Base-by-base conservation (phyloP, 2,888 invertebrate species). In the Pristionchus japonicus region DNA sequence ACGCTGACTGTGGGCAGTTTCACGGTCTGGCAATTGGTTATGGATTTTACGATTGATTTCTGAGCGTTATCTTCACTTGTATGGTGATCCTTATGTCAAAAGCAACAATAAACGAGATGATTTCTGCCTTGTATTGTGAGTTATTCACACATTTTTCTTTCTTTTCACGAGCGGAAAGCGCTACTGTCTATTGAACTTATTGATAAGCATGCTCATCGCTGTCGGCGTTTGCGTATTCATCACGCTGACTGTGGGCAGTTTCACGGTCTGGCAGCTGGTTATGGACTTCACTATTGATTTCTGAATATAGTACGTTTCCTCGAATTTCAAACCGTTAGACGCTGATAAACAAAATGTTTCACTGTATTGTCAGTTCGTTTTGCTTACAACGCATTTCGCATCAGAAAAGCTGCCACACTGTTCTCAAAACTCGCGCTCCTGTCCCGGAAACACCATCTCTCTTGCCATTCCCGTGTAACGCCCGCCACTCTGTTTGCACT, bases 241-340 rank as follows among this genome's bases (percentile, higher is more conserved):
- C 20, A 31, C 40, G 23, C 31, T 86, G 27, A n/a, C 43, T 13
- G n/a, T 86, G 3, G 86, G 86, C 0, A 49, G 86, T 20, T 67
- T 86, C 70, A 43, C 49, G 20, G 34, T 86, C 23, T 86, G 86
- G 86, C 86, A 86, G 13, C 17, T 49, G 4, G 70, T 86, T 1
- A 37, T 70, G 70, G 86, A 86, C 40, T 86, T 86, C 49, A 86
- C 86, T 31, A 70, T 67, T 23, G 70, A 86, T 34, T 86, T 86
- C 49, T 70, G 23, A 67, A n/a, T n/a, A n/a, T n/a, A n/a, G n/a
- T n/a, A n/a, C n/a, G n/a, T n/a, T n/a, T n/a, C n/a, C n/a, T n/a
- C n/a, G n/a, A n/a, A n/a, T n/a, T n/a, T n/a, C n/a, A n/a, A n/a
- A n/a, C n/a, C n/a, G n/a, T n/a, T n/a, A n/a, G n/a, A n/a, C n/a